phyloP scores from a whole-genome alignment of 2,888 invertebrate genomes.

The Pristionchus fissidentatus region DNA sequence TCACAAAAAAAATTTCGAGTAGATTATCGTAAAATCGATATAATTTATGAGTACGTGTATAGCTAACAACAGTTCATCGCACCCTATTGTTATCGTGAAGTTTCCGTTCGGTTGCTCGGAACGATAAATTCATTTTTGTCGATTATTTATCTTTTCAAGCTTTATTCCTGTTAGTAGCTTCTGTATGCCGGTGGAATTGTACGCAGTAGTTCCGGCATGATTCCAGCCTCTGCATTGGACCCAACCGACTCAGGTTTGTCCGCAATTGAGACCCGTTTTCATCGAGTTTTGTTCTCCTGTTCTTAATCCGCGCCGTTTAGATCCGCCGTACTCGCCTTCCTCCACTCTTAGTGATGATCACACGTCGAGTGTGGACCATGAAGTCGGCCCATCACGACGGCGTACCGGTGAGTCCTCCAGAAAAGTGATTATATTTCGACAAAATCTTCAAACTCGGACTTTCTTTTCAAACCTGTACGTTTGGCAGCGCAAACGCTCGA shows the following conservation, averaged over 20 bases:
- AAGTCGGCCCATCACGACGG: not conserved
- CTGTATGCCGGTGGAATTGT: not conserved
- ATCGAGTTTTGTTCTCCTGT: too few relatives aligned
- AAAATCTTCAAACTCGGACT: not conserved
- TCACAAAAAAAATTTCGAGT: not conserved
- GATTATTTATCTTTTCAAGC: not conserved
- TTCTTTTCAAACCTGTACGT: not conserved
- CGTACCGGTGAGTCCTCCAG: not conserved
- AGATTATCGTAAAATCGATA: not conserved
- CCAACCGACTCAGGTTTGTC: conserved; percentile 12
- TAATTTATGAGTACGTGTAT: too few relatives aligned
- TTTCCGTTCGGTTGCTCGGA: not conserved
- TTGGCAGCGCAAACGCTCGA: not conserved
- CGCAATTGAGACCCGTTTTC: too few relatives aligned
- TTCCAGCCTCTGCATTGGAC: not conserved
- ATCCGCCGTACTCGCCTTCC: not conserved
- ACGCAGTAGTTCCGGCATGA: not conserved
- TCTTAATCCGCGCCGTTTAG: not conserved
- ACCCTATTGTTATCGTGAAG: not conserved
- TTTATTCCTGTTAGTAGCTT: not conserved
- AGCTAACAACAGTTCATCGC: too few relatives aligned
- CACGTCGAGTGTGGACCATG: not conserved
- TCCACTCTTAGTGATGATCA: not conserved
- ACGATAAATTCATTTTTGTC: not conserved
- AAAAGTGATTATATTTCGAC: not conserved